These are phyloP conservation scores for Canis aureus DNA, from an alignment of 2,113 vertebrate species.

Conservation along the genomic window DNA sequence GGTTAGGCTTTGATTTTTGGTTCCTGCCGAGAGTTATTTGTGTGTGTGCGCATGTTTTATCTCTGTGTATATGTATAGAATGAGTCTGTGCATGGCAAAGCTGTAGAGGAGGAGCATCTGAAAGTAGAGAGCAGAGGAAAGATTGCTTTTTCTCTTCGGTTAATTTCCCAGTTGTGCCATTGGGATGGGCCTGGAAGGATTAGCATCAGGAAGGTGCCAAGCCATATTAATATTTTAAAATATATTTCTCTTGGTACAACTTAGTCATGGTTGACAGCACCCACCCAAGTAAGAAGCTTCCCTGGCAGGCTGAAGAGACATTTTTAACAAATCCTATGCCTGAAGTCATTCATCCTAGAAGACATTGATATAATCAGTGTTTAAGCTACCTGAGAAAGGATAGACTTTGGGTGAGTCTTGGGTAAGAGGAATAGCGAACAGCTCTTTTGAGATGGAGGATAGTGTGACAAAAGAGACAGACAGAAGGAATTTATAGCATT, in stretches of 20 bases:
- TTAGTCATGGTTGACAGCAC: conserved; percentile 38
- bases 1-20: conserved; percentile 87
- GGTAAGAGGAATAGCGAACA: rapidly evolving
- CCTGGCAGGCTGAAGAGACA: neutral
- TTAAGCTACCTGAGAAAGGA: neutral
- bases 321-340: conserved; percentile 54
- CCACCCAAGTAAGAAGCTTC: neutral
- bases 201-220: conserved; percentile 73
- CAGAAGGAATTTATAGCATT: conserved; percentile 36
- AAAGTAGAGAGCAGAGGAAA: conserved; percentile 69
- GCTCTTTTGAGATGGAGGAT: conserved; percentile 36
- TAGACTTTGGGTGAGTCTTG: neutral
- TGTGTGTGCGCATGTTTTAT: conserved; percentile 79
- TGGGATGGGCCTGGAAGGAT: conserved; percentile 49
- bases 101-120: conserved; percentile 66
- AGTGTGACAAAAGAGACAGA: conserved; percentile 31
- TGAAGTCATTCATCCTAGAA: conserved; percentile 63
- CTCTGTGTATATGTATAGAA: conserved; percentile 70
- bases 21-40: conserved; percentile 88
- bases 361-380: conserved; percentile 23
- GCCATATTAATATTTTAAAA: conserved; percentile 73
- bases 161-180: conserved; percentile 77
- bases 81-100: conserved; percentile 61
- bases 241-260: neutral
- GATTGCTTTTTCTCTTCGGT: conserved; percentile 65